Conservation (phyloP, 2,888 invertebrate species). For the Thyatira batis region DNA sequence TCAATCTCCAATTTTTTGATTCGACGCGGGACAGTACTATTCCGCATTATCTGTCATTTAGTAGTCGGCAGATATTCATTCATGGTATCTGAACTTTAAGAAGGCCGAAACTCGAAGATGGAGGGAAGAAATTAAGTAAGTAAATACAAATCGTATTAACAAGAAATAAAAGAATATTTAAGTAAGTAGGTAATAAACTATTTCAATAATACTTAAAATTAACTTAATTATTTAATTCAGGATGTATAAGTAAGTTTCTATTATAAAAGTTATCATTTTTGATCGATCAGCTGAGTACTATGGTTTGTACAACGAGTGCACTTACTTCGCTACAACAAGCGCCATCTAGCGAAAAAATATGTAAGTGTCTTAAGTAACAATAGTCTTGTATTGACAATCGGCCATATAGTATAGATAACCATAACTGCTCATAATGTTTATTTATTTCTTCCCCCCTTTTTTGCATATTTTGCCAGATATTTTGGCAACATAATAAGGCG, state of each 20-base stretch:
- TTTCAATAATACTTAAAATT: too few species aligned
- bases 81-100: too few species aligned
- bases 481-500: conserved; percentile 44
- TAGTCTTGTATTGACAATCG: not conserved
- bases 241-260: too few species aligned
- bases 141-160: too few species aligned
- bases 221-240: too few species aligned
- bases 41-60: not conserved
- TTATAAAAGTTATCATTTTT: too few species aligned
- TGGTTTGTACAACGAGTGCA: not conserved
- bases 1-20: conserved; percentile 30
- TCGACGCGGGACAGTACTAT: not conserved
- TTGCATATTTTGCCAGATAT: conserved; percentile 2
- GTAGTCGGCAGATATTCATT: not conserved
- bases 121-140: too few species aligned
- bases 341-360: not conserved
- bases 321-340: not conserved
- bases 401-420: not conserved
- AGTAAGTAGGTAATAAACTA: too few species aligned
- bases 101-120: too few species aligned
- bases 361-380: not conserved
- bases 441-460: not conserved
- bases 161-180: too few species aligned
- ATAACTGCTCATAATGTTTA: not conserved
- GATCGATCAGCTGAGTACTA: too few species aligned